Percentiles rank a stretch among this genome's conserved stretches.
Evolutionary conservation across 2,888 invertebrate species (phyloP).

Genomic region (Masnerella sp.): DNA sequence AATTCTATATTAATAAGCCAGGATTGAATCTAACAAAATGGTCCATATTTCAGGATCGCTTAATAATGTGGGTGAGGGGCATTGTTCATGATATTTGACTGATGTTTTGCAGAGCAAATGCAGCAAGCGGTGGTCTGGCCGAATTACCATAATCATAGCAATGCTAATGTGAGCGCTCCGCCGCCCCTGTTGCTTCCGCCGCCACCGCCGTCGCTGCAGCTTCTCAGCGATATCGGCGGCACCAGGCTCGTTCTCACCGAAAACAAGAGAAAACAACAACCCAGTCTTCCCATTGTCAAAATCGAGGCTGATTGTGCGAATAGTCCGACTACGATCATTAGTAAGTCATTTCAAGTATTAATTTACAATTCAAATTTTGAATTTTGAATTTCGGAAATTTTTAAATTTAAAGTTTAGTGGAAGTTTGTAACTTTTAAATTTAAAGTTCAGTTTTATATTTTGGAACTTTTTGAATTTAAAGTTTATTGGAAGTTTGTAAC

Average conservation of each 20-base stretch:
- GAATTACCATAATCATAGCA: conserved; percentile 80
- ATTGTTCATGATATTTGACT: conserved; percentile 24
- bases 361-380: no score
- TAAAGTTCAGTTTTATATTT: no score
- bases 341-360: conserved; percentile 68
- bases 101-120: conserved; percentile 80
- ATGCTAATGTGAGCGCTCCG: conserved; percentile 76
- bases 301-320: conserved; percentile 83
- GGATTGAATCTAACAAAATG: no score
- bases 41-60: no score
- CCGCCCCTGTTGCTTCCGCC: conserved; percentile 78
- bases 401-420: no score
- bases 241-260: conserved; percentile 83
- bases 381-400: background rate
- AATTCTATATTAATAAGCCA: no score
- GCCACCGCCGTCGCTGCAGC: conserved; percentile 84
- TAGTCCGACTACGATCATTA: conserved; percentile 73
- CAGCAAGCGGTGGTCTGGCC: conserved; percentile 88
- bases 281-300: conserved; percentile 82
- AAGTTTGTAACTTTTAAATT: no score
- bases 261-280: conserved; percentile 80
- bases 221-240: conserved; percentile 79
- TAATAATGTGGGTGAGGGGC: background rate
- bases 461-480: no score
- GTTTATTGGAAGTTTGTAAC: no score